Evolutionary conservation across 2,113 vertebrate species (phyloP).

Genomic region (Carassius gibelio): DNA sequence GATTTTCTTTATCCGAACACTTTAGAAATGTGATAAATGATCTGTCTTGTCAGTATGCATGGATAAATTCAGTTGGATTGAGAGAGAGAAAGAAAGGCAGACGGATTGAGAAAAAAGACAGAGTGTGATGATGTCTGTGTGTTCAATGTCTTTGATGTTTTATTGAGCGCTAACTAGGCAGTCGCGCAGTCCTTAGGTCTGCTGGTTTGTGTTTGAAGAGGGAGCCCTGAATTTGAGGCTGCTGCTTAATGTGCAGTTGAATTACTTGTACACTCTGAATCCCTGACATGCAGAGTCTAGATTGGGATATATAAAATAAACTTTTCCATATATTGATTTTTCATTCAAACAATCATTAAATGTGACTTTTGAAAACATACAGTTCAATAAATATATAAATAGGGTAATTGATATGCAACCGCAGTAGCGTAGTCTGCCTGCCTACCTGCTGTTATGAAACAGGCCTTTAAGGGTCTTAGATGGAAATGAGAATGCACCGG

Average conservation of each 20-base stretch:
- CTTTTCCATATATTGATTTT: neutral
- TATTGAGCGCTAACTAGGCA: slow-evolving; percentile 45
- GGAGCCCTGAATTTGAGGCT: slow-evolving; percentile 26
- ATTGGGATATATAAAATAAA: neutral
- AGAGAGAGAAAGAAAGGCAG: slow-evolving; percentile 6
- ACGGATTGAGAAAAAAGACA: slow-evolving; percentile 15
- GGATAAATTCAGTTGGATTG: neutral
- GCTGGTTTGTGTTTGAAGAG: slow-evolving; percentile 24
- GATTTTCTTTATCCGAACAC: neutral
- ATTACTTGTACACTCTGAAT: neutral
- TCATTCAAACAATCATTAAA: neutral
- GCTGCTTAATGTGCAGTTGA: slow-evolving; percentile 32
- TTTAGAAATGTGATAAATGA: neutral
- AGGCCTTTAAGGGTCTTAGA: slow-evolving; percentile 33
- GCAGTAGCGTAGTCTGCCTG: slow-evolving; percentile 24
- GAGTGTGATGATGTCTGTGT: slow-evolving; percentile 37
- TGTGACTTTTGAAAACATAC: neutral
- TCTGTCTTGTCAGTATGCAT: slow-evolving; percentile 12
- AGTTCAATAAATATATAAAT: neutral
- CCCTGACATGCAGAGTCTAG: neutral
- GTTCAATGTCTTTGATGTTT: slow-evolving; percentile 52
- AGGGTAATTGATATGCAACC: slow-evolving; percentile 6
- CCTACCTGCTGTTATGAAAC: slow-evolving; percentile 40
- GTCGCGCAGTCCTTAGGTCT: slow-evolving; percentile 23
- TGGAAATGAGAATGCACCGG: slow-evolving; percentile 34